phyloP scores from a whole-genome alignment of 2,113 vertebrate species.

The Terrapene triunguis region DNA sequence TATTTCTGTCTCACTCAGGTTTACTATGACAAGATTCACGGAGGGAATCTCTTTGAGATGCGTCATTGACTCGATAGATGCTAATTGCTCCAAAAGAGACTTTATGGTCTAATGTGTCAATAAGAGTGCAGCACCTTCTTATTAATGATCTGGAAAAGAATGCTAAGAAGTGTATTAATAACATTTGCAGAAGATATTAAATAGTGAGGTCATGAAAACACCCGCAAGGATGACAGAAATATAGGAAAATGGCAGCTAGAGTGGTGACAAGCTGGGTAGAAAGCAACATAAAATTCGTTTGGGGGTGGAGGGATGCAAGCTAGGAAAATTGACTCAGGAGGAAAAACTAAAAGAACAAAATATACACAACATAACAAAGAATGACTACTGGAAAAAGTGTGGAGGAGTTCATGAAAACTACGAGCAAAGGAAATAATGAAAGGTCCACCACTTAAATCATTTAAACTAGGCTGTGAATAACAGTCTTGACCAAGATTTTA shows the following conservation, averaged over 20 bases:
- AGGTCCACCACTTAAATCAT: background rate
- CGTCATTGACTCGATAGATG: slow-evolving; percentile 7
- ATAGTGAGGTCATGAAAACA: background rate
- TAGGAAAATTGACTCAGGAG: background rate
- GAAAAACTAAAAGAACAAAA: background rate
- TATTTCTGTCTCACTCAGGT: slow-evolving; percentile 1
- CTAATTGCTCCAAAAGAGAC: slow-evolving; percentile 17
- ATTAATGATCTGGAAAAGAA: slow-evolving; percentile 19
- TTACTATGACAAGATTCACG: background rate
- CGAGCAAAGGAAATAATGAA: background rate
- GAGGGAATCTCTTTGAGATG: background rate
- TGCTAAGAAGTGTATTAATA: background rate
- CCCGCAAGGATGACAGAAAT: background rate
- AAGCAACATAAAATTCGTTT: background rate
- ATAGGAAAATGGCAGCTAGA: background rate
- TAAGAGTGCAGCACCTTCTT: slow-evolving; percentile 4
- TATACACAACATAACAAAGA: background rate
- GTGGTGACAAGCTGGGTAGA: background rate
- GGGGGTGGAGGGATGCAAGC: background rate
- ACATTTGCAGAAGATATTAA: background rate
- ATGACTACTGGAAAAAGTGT: background rate
- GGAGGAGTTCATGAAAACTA: background rate
- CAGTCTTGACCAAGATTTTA: background rate
- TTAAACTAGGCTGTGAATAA: background rate
- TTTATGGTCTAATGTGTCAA: slow-evolving; percentile 17